A percentile compares a stretch with the other conserved stretches of the same genome.
Conservation (phyloP, 2,797 vertebrate species). For the Trichosurus vulpecula region DNA sequence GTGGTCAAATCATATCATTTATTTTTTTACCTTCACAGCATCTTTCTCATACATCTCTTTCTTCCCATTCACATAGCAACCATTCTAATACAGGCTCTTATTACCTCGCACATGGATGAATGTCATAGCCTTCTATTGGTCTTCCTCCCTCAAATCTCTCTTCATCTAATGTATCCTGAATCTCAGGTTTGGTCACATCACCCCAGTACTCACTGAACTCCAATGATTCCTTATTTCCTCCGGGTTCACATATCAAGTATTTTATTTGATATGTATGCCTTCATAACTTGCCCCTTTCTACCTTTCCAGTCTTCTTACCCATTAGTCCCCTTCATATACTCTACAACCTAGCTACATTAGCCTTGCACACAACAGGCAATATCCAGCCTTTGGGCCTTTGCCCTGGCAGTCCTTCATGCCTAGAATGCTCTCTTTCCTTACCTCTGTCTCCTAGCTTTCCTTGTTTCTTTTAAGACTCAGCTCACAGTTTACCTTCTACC, state of each 20-base stretch:
- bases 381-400: background rate
- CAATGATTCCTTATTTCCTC: background rate
- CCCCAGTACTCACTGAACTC: background rate
- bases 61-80: background rate
- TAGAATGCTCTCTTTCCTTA: background rate
- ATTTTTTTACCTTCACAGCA: background rate
- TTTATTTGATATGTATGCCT: background rate
- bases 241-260: background rate
- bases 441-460: background rate
- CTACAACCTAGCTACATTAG: background rate
- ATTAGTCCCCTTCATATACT: background rate
- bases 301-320: background rate
- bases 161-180: background rate
- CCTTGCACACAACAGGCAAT: background rate
- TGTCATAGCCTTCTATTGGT: background rate
- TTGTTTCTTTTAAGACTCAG: background rate
- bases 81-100: background rate
- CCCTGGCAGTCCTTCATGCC: background rate
- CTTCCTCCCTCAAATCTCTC: background rate
- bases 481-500: background rate
- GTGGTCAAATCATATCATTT: background rate
- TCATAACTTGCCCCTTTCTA: background rate
- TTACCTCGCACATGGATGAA: background rate
- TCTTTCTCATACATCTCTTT: background rate
- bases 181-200: background rate